Percentiles rank a stretch among this genome's conserved stretches.
phyloP scores from a whole-genome alignment of 2,888 invertebrate genomes.

The Nemurella pictetii region DNA sequence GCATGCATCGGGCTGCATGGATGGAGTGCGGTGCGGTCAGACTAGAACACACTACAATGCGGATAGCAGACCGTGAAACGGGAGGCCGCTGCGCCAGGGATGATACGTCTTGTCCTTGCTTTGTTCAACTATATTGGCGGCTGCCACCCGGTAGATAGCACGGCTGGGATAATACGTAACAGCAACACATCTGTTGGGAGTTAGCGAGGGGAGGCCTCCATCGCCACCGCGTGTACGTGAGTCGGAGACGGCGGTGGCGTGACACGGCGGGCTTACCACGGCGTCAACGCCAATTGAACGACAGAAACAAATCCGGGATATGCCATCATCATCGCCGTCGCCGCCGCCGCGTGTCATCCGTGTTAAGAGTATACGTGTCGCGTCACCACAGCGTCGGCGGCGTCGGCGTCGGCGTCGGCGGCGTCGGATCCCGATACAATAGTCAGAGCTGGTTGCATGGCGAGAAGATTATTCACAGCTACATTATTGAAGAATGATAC shows the following conservation, averaged over 20 bases:
- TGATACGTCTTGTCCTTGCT: slow-evolving; percentile 1
- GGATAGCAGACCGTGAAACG: background rate
- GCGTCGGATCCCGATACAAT: background rate
- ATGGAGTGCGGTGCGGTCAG: no score
- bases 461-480: background rate
- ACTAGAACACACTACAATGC: background rate
- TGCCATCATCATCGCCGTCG: background rate
- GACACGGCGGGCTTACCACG: background rate
- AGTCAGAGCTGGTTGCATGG: background rate
- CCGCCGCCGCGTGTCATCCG: background rate
- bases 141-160: background rate
- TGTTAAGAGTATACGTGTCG: no score
- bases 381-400: no score
- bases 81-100: background rate
- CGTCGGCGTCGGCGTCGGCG: background rate
- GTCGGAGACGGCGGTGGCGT: background rate
- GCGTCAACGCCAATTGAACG: background rate
- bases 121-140: background rate
- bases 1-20: background rate
- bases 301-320: slow-evolving; percentile 10
- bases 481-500: slow-evolving; percentile 29
- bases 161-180: slow-evolving; percentile 4
- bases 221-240: no score
- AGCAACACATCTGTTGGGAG: background rate
- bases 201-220: no score